Evolutionary conservation across 2,113 vertebrate species (phyloP).

Genomic region (Martes martes): DNA sequence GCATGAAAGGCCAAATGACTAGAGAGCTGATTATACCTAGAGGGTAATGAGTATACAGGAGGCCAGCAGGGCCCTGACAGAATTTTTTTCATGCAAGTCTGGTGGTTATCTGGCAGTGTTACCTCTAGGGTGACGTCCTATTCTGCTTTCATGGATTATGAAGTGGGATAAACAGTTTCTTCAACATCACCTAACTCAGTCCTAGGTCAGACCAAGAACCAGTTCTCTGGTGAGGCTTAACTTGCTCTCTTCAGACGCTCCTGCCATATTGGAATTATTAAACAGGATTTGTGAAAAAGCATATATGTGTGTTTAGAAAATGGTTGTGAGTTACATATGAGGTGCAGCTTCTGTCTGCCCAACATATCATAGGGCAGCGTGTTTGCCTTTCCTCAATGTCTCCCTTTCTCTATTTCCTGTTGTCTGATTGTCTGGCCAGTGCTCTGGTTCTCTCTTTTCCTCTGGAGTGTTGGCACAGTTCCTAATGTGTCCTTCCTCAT

Average conservation of each 20-base stretch:
- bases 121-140: neutral
- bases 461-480: neutral
- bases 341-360: neutral
- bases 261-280: constrained; percentile 57
- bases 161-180: neutral
- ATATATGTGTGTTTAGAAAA: constrained; percentile 33
- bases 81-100: neutral
- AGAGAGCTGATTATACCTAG: constrained; percentile 3
- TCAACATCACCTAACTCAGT: neutral
- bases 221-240: neutral
- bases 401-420: neutral
- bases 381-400: neutral
- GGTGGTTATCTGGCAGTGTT: neutral
- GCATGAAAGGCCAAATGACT: constrained; percentile 38
- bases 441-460: neutral
- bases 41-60: neutral
- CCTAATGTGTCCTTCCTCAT: neutral
- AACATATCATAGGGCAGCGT: neutral
- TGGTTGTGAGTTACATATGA: constrained; percentile 52
- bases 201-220: neutral
- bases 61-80: neutral
- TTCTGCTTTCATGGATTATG: neutral
- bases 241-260: neutral
- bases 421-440: neutral
- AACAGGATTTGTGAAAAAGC: constrained; percentile 55